Evolutionary conservation across 2,888 invertebrate species (phyloP).

Genomic region (Catocala nupta): DNA sequence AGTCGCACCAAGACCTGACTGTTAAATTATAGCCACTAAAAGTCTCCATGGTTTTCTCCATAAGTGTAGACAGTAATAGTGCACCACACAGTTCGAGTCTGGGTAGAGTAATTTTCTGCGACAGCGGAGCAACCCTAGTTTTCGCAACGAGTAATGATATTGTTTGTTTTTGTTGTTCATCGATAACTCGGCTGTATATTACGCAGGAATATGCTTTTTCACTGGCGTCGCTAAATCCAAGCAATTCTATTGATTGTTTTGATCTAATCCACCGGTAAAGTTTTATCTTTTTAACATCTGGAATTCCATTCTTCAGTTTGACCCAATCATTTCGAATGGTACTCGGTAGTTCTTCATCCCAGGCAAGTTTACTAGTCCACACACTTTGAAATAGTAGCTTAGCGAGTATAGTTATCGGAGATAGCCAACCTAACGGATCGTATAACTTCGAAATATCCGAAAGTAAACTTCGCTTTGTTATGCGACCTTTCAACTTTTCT

Average conservation of each 20-base stretch:
- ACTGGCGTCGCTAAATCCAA: slow-evolving; percentile 38
- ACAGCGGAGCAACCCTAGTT: slow-evolving; percentile 36
- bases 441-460: slow-evolving; percentile 14
- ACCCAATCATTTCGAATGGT: neutral
- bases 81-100: slow-evolving; percentile 40
- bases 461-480: slow-evolving; percentile 26
- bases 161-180: neutral
- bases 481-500: neutral
- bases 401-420: neutral
- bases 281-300: neutral
- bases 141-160: slow-evolving; percentile 29
- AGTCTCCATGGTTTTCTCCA: slow-evolving; percentile 19
- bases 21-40: neutral
- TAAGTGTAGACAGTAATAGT: slow-evolving; percentile 22
- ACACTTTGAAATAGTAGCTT: slow-evolving; percentile 6
- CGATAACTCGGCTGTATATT: slow-evolving; percentile 17
- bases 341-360: neutral
- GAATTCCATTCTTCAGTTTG: slow-evolving; percentile 3
- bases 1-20: slow-evolving; percentile 25
- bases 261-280: slow-evolving; percentile 3
- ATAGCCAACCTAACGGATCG: slow-evolving; percentile 10
- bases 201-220: slow-evolving; percentile 17
- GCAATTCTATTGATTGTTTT: slow-evolving; percentile 23
- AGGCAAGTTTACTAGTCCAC: neutral
- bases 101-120: slow-evolving; percentile 30